Evolutionary conservation across 2,888 invertebrate genomes (phyloP), one percentile per base, ranked within the genome.

Genomic region (Spilarctia lutea): DNA sequence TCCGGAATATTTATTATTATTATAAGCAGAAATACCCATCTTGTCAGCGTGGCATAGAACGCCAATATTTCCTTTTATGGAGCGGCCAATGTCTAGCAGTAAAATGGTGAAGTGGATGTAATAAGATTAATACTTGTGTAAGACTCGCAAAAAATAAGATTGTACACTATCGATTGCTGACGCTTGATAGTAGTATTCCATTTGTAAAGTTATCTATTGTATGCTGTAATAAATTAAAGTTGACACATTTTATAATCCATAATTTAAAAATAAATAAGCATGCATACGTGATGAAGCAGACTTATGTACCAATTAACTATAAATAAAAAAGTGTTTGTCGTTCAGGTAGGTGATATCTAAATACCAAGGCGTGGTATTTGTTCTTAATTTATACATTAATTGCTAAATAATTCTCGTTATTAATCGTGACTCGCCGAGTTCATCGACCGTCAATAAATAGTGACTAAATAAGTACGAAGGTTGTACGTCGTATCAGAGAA

Each of bases 381-480:
- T 81, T 77, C 75, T 30, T 65, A 81, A 79, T 82, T 79, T 81
- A 81, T 79, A 81, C 83, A 83, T 82, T 84, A 83, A 85, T 85
- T 84, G 84, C 79, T 84, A 86, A 82, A 84, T 84, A 86, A 87
- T 81, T 80, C 81, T 75, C 65, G 74, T 85, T 86, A 87, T 87
- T 70, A 71, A 71, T 70, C 66, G 56, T 88, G 88, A 83, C 85
- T 69, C 20, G 71, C 13, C 81, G 81, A 89, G 94, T 89, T 94
- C 92, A 91, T 81, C 85, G 94, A 91, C 93, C 94, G 88, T 85
- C 83, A 72, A 80, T 81, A 87, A 88, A 35, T 89, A 85, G 88
- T 92, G 91, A 93, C 90, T 92, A 92, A 92, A 92, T 91, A 91
- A 86, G 82, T 81, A 79, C 88, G 92, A 94, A 94, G 94, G 93